phyloP scores from a whole-genome alignment of 2,888 invertebrate species.

The Prosopocoilus inquinatus region DNA sequence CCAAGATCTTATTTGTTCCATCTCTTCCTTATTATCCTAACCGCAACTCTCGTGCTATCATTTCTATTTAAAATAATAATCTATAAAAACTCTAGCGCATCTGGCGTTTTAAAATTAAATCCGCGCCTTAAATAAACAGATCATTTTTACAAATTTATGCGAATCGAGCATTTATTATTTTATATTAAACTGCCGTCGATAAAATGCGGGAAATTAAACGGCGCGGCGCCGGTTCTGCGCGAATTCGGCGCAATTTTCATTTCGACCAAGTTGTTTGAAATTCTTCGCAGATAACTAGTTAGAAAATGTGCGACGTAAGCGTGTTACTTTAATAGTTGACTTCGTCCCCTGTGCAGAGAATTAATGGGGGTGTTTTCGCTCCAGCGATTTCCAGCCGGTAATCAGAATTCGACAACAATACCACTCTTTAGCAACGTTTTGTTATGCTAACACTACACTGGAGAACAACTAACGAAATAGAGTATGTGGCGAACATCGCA shows the following conservation, averaged over 20 bases:
- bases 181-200: too few species aligned
- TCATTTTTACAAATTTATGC: not conserved
- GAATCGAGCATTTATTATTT: too few species aligned
- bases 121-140: not conserved
- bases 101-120: not conserved
- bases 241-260: too few species aligned
- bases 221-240: too few species aligned
- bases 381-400: conserved; percentile 16
- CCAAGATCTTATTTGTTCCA: conserved; percentile 23
- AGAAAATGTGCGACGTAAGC: too few species aligned
- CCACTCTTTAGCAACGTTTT: conserved; percentile 29
- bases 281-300: too few species aligned
- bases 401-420: conserved; percentile 30
- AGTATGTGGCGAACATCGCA: conserved; percentile 13
- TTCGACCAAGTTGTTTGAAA: too few species aligned
- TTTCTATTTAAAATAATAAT: conserved; percentile 2
- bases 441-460: conserved; percentile 24
- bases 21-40: conserved; percentile 2
- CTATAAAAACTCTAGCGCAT: not conserved
- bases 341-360: not conserved
- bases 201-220: too few species aligned
- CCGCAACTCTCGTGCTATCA: not conserved
- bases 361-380: conserved; percentile 7
- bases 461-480: conserved; percentile 4
- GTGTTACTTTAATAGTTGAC: not conserved